Percentiles rank a stretch among this genome's conserved stretches.
Evolutionary conservation across 2,888 invertebrate genomes (phyloP).

Genomic region (Choreutis nemorana): DNA sequence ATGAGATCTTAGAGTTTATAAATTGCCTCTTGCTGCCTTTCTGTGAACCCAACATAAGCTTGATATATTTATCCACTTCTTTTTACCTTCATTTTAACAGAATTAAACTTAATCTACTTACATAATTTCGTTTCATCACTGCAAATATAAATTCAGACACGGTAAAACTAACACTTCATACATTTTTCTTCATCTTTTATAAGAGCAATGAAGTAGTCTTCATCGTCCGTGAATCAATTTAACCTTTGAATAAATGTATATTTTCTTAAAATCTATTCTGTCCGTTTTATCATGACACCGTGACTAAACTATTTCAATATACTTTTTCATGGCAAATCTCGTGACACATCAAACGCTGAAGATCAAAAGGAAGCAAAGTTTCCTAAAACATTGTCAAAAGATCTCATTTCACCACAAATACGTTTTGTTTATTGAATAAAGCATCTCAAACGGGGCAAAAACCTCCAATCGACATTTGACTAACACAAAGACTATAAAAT

Average conservation of each 20-base stretch:
- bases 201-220: no score
- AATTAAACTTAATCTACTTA: not conserved
- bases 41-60: no score
- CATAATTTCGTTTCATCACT: not conserved
- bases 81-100: not conserved
- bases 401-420: conserved; percentile 52
- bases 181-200: not conserved
- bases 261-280: no score
- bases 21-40: no score
- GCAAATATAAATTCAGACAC: conserved; percentile 1
- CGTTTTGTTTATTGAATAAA: conserved; percentile 57
- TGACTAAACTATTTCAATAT: no score
- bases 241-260: no score
- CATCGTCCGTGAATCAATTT: no score
- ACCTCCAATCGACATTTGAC: conserved; percentile 28
- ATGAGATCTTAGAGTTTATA: no score
- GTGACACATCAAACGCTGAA: conserved; percentile 31
- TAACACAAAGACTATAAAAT: no score
- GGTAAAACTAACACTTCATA: not conserved
- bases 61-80: no score
- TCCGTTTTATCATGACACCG: no score
- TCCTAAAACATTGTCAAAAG: conserved; percentile 41
- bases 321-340: conserved; percentile 34
- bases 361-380: conserved; percentile 26
- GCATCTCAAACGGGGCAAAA: conserved; percentile 40